These are phyloP conservation scores for Notospermus geniculatus DNA, from an alignment of 1,140 invertebrate species.

Conservation along the genomic window DNA sequence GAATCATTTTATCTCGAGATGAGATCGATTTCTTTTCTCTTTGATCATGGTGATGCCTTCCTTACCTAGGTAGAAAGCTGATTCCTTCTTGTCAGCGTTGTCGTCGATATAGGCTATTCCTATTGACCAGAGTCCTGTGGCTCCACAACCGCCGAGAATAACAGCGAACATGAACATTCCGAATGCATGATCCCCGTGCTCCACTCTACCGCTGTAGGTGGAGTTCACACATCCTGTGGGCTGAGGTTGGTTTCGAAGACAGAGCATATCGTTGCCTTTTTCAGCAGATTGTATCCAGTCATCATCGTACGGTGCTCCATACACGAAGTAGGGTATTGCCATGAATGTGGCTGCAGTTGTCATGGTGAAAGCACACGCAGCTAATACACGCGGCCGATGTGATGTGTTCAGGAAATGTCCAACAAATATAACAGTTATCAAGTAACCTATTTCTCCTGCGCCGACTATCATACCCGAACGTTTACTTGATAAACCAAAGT, in stretches of 20 bases:
- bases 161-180: background rate
- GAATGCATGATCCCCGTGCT: background rate
- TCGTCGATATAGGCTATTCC: background rate
- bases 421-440: background rate
- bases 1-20: too few relatives aligned
- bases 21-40: too few relatives aligned
- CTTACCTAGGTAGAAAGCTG: background rate
- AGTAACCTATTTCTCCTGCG: background rate
- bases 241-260: background rate
- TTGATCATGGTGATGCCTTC: too few relatives aligned
- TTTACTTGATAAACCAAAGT: background rate
- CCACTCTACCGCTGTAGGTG: background rate
- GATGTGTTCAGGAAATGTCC: background rate
- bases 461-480: background rate
- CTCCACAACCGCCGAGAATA: background rate
- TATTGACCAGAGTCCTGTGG: background rate
- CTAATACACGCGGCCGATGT: background rate
- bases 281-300: background rate
- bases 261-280: too few relatives aligned
- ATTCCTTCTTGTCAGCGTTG: background rate
- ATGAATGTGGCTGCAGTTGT: background rate
- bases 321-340: background rate
- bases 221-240: background rate
- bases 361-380: background rate
- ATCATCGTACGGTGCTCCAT: background rate